A percentile compares a stretch with the other conserved stretches of the same genome.
These are phyloP conservation scores for Denticeps clupeoides DNA, from an alignment of 2,797 vertebrate genomes.

Conservation along the genomic window DNA sequence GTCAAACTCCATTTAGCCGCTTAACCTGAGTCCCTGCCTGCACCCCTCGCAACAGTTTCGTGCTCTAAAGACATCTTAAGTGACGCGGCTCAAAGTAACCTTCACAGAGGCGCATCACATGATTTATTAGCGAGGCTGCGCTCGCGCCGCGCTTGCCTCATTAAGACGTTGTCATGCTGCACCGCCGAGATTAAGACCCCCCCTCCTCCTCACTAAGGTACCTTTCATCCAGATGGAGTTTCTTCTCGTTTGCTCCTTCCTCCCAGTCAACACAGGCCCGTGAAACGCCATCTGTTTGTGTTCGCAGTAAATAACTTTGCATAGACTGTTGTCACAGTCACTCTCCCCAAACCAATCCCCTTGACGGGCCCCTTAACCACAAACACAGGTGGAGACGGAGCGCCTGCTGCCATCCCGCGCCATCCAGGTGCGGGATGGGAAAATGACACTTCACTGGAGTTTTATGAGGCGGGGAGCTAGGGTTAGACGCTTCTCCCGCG, in stretches of 20 bases:
- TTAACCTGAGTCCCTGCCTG: no score
- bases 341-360: constrained; percentile 29
- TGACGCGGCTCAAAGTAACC: no score
- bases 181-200: constrained; percentile 14
- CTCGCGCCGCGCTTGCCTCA: constrained; percentile 43
- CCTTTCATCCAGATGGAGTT: constrained; percentile 26
- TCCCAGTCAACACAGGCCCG: constrained; percentile 43
- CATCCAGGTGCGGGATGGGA: no score
- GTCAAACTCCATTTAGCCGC: no score
- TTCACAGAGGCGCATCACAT: constrained; percentile 30
- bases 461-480: no score
- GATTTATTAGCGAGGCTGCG: constrained; percentile 43
- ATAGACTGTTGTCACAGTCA: constrained; percentile 40
- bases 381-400: no score
- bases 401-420: no score
- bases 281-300: constrained; percentile 52
- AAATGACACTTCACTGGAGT: no score
- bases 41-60: no score
- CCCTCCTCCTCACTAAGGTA: constrained; percentile 26
- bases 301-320: constrained; percentile 38
- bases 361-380: no score
- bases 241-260: constrained; percentile 6
- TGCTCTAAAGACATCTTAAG: no score
- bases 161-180: constrained; percentile 56
- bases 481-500: no score